phyloP scores from a whole-genome alignment of 2,113 vertebrate species.

The Gyps fulvus region DNA sequence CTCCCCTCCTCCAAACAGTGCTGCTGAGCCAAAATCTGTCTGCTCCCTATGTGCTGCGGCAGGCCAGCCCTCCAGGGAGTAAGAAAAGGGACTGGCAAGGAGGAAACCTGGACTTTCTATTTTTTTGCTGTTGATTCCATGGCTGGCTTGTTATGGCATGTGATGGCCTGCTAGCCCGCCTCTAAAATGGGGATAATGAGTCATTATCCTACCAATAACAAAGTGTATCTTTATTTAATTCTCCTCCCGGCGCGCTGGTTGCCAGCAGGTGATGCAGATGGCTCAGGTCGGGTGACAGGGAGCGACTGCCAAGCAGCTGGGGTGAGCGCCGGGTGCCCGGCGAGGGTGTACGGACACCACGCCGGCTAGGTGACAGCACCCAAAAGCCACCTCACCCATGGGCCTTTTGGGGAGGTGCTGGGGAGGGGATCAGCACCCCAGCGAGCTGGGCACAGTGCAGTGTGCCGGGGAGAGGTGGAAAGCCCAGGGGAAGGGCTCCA shows the following conservation, averaged over 20 bases:
- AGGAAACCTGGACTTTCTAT: background rate
- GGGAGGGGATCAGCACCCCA: background rate
- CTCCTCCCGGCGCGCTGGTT: rapidly evolving
- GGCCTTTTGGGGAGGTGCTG: background rate
- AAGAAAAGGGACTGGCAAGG: background rate
- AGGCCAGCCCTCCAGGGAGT: background rate
- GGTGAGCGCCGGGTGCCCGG: rapidly evolving
- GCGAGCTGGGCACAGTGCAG: background rate
- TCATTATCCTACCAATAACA: background rate
- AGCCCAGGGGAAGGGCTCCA: background rate
- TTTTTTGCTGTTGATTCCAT: background rate
- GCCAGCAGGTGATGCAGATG: background rate
- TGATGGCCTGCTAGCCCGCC: background rate
- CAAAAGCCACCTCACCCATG: background rate
- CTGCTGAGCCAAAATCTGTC: background rate
- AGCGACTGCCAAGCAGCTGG: background rate
- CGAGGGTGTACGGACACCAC: rapidly evolving
- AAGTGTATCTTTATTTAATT: background rate
- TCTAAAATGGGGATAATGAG: background rate
- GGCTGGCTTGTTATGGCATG: background rate
- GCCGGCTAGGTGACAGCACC: background rate
- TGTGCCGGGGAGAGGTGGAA: background rate
- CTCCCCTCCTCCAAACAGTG: background rate
- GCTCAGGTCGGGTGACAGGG: background rate
- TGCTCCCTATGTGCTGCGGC: background rate